phyloP scores from a whole-genome alignment of 30 jellyfish, hydroid and myxozoan genomes.

The Mastigias papua region DNA sequence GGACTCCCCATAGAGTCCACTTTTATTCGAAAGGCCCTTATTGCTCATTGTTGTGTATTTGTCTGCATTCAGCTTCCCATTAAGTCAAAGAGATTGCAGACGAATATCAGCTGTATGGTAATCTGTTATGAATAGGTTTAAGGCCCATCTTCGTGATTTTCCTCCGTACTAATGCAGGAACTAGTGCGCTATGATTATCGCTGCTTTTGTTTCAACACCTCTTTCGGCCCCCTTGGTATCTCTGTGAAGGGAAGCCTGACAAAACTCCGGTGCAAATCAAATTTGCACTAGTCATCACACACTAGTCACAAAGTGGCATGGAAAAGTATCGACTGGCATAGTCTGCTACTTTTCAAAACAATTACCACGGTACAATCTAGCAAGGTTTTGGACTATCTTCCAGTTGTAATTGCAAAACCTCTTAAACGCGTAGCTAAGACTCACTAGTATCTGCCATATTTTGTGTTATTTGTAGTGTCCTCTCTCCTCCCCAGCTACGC shows the following conservation, averaged over 20 bases:
- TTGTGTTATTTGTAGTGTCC: neutral
- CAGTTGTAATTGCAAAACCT: neutral
- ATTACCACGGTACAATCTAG: too few species aligned
- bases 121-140: too few species aligned
- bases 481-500: neutral
- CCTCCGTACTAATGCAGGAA: too few species aligned
- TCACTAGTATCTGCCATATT: neutral
- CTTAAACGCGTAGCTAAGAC: neutral
- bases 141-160: too few species aligned
- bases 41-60: conserved; percentile 9
- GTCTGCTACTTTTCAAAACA: neutral
- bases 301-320: neutral
- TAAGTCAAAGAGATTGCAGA: too few species aligned
- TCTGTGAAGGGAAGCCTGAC: neutral
- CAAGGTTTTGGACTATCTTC: neutral
- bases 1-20: conserved; percentile 69
- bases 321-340: neutral
- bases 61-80: neutral
- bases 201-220: too few species aligned
- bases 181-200: too few species aligned
- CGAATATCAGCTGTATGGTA: too few species aligned
- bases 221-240: too few species aligned
- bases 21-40: neutral
- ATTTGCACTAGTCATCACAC: neutral
- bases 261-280: neutral